These are phyloP conservation scores for Novumbra hubbsi DNA, from an alignment of 2,797 vertebrate species.

Conservation along the genomic window DNA sequence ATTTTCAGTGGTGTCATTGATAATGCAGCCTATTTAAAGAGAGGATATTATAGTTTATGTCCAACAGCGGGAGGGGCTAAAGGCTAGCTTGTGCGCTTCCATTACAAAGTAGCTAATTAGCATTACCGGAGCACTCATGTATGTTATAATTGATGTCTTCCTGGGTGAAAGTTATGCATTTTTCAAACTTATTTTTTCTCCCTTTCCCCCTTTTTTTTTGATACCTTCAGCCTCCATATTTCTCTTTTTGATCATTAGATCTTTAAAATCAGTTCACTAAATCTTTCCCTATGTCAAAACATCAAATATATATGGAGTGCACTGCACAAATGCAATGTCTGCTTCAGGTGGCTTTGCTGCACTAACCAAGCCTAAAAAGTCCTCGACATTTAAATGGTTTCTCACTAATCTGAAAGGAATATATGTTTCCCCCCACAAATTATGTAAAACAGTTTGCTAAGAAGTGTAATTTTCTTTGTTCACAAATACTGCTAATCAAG, in stretches of 20 bases:
- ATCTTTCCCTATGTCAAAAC: neutral
- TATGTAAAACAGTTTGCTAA: too few species aligned
- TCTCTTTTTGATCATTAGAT: neutral
- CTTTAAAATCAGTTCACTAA: neutral
- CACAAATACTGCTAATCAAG: too few species aligned
- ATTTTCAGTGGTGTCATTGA: constrained; percentile 7
- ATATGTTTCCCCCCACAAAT: too few species aligned
- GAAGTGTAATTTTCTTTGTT: too few species aligned
- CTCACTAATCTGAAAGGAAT: neutral
- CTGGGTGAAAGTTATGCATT: neutral
- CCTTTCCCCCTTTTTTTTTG: neutral
- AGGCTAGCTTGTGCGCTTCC: neutral
- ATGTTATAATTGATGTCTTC: constrained; percentile 1
- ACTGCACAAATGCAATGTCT: neutral
- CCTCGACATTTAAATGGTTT: neutral
- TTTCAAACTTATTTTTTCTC: neutral
- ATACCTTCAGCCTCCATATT: neutral
- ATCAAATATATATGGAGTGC: neutral
- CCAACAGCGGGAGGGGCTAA: neutral
- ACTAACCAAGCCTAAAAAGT: neutral
- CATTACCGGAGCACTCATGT: neutral
- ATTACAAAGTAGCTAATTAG: constrained; percentile 1
- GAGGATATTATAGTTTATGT: neutral
- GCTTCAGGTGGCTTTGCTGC: neutral
- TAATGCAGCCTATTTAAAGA: neutral